A percentile compares a stretch with the other conserved stretches of the same genome.
These are phyloP conservation scores for Scaptomyza caliginosa DNA, from an alignment of 2,888 invertebrate genomes.

Conservation along the genomic window DNA sequence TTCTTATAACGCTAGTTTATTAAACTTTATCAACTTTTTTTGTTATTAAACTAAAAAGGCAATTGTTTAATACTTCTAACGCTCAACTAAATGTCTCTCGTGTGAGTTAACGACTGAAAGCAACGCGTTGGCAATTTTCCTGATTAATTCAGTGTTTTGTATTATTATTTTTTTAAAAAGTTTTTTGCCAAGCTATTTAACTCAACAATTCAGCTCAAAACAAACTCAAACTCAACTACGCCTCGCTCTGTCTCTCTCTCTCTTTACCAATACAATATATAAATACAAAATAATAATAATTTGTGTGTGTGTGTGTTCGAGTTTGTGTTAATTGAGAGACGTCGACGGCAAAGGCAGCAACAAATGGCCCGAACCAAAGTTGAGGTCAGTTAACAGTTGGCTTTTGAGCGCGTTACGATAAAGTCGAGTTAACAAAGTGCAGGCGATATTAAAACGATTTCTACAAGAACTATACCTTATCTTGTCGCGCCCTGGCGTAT, in stretches of 20 bases:
- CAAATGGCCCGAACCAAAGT: slow-evolving; percentile 48
- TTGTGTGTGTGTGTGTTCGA: slow-evolving; percentile 12
- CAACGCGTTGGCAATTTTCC: slow-evolving; percentile 24
- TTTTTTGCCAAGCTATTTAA: slow-evolving; percentile 9
- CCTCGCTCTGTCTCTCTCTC: slow-evolving; percentile 17
- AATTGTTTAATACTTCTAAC: no score
- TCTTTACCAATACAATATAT: slow-evolving; percentile 4
- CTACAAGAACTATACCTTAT: slow-evolving; percentile 28
- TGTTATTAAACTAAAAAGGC: no score
- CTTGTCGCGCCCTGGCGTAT: slow-evolving; percentile 49
- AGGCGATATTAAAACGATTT: neutral
- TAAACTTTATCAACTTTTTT: no score
- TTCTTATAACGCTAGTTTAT: no score
- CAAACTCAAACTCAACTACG: slow-evolving; percentile 35
- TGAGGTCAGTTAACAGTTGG: slow-evolving; percentile 54
- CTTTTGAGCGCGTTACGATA: slow-evolving; percentile 46
- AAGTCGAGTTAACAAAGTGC: slow-evolving; percentile 34
- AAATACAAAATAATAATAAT: slow-evolving; percentile 18
- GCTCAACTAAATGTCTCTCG: no score
- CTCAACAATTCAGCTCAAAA: slow-evolving; percentile 28
- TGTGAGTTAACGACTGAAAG: no score
- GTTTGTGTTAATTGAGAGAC: slow-evolving; percentile 53
- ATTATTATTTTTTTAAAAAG: neutral
- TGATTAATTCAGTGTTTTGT: slow-evolving; percentile 28
- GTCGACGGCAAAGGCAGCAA: slow-evolving; percentile 6